A percentile compares a stretch with the other conserved stretches of the same genome.
Evolutionary conservation across 2,888 invertebrate species (phyloP).

Genomic region (Halocaridina rubra): DNA sequence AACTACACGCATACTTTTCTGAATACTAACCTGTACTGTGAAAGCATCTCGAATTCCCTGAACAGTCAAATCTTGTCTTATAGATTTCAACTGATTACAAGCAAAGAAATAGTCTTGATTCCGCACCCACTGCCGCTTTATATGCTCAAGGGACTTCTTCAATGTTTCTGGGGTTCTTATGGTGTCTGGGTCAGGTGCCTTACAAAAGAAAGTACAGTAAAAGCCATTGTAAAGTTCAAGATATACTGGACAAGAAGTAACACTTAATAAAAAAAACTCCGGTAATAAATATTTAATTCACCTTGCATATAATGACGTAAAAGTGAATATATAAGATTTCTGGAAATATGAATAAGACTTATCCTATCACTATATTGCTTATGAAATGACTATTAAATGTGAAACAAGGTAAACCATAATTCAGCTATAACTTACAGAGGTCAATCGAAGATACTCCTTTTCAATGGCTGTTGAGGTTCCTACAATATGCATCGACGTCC

Average conservation of each 20-base stretch:
- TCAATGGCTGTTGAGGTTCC: conserved; percentile 95
- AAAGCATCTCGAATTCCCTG: conserved; percentile 95
- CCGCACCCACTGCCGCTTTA: conserved; percentile 89
- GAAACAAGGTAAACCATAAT: too few relatives aligned
- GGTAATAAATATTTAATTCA: too few relatives aligned
- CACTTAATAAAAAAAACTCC: too few relatives aligned
- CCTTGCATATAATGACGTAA: too few relatives aligned
- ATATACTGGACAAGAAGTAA: too few relatives aligned
- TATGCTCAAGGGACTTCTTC: conserved; percentile 85
- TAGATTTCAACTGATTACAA: conserved; percentile 98
- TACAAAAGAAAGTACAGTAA: conserved; percentile 66
- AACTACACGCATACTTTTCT: too few relatives aligned
- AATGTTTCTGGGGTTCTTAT: conserved; percentile 92
- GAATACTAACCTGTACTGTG: conserved; percentile 75
- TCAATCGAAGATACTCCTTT: conserved; percentile 94
- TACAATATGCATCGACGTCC: conserved; percentile 88
- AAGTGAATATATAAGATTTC: too few relatives aligned
- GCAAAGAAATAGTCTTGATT: conserved; percentile 95
- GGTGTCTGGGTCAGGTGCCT: conserved; percentile 92
- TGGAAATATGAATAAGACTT: too few relatives aligned
- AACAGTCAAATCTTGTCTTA: conserved; percentile 97
- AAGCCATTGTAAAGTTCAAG: too few relatives aligned
- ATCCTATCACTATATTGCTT: too few relatives aligned
- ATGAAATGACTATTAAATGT: too few relatives aligned
- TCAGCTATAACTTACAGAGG: conserved; percentile 73